Evolutionary conservation across 2,113 vertebrate genomes (phyloP), one percentile per base, ranked within the genome.

Genomic region (Dunckerocampus dactyliophorus): DNA sequence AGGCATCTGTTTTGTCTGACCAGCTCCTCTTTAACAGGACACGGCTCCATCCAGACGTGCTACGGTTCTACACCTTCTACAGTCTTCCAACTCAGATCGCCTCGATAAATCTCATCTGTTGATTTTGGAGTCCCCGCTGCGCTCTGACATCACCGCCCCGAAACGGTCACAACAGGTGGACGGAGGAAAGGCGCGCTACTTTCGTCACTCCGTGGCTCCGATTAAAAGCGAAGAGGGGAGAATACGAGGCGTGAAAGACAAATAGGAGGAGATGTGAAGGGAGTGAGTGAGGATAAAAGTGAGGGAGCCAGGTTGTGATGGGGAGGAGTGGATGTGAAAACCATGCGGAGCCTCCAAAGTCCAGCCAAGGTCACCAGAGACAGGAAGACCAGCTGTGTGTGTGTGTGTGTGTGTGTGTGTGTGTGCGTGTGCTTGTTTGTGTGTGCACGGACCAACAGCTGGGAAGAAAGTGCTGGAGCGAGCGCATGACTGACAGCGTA

Each of bases 371-470:
- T 86, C 83, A 80, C 70, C 71, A 76, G 83, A 88, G 81, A 83
- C 79, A 80, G 83, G 82, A 82, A 82, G 80, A 82, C 72, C 85
- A 87, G 84, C 84, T 88, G 86, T 76, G 66, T 76, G 65, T 77
- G 70, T 56, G 77, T 72, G 54, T 62, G 71, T 66, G 67, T 68
- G 75, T 14, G 46, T 28, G 5, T 28, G 2, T 28, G 73, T 74
- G 72, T 47, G 78, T 76, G 54, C 67, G 66, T 68, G 75, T 16
- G 48, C 59, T 56, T 79, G 71, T 76, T 69, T 81, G 70, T 63
- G 79, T 69, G 82, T 17, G 60, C 65, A 65, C 31, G 11, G 69
- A 79, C 82, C 73, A 79, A 77, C 88, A 88, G 86, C 86, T 88
- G 84, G 79, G 76, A 56, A 80, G 75, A 83, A 75, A 77, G 82